phyloP scores from a whole-genome alignment of 2,113 vertebrate genomes.

The Misgurnus anguillicaudatus region DNA sequence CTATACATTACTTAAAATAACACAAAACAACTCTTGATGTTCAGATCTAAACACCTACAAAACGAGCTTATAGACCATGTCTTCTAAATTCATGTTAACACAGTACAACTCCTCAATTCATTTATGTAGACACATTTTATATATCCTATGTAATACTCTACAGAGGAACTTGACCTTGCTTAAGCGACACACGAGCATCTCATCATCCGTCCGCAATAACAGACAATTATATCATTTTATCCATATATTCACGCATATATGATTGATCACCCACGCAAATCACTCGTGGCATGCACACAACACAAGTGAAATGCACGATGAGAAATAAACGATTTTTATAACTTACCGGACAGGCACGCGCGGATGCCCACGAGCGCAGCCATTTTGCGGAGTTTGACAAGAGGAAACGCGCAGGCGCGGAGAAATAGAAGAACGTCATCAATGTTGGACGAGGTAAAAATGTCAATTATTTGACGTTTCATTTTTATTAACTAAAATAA shows the following conservation, averaged over 20 bases:
- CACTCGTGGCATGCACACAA: not conserved
- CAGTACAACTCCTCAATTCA: not conserved
- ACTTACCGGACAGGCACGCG: slow-evolving; percentile 74
- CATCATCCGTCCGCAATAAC: not conserved
- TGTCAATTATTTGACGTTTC: no score
- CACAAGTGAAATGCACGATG: no score
- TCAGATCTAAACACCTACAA: no score
- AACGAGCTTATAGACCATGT: not conserved
- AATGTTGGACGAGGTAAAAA: not conserved
- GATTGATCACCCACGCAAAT: not conserved
- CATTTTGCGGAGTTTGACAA: slow-evolving; percentile 67
- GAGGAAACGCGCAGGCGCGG: slow-evolving; percentile 39
- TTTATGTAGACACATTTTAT: not conserved
- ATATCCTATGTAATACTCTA: not conserved
- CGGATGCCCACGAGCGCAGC: slow-evolving; percentile 74
- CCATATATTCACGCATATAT: not conserved
- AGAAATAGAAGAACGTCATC: slow-evolving; percentile 31
- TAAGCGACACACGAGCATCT: not conserved
- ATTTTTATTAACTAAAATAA: no score
- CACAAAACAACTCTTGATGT: not conserved
- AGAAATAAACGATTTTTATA: not conserved
- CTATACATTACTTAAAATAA: not conserved
- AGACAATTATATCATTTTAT: not conserved
- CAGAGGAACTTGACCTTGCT: slow-evolving; percentile 28
- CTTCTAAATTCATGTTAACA: not conserved